phyloP scores from a whole-genome alignment of 1,140 invertebrate species.

The Musca domestica region DNA sequence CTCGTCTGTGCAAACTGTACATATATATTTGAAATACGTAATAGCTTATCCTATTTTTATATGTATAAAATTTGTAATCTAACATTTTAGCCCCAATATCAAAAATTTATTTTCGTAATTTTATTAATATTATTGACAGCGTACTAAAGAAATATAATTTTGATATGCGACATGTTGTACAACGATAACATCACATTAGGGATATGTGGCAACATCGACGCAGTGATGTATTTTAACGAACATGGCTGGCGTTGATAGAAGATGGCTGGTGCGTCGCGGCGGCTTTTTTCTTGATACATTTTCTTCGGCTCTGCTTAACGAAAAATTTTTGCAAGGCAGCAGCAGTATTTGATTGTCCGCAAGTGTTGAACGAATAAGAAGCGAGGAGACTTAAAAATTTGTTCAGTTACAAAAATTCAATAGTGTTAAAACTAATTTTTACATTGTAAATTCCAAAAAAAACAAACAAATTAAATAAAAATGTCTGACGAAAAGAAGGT shows the following conservation, averaged over 20 bases:
- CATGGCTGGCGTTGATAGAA: slow-evolving; percentile 13
- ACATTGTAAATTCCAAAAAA: slow-evolving; percentile 21
- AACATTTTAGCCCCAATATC: too few species aligned
- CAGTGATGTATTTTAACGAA: slow-evolving; percentile 17
- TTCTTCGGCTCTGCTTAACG: slow-evolving; percentile 19
- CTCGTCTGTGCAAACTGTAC: too few species aligned
- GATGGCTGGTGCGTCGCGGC: slow-evolving; percentile 17
- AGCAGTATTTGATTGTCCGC: slow-evolving; percentile 20
- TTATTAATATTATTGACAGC: too few species aligned
- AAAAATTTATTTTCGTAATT: too few species aligned
- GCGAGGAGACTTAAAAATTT: neutral
- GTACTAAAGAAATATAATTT: too few species aligned
- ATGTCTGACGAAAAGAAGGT: slow-evolving; percentile 66
- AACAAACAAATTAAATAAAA: slow-evolving; percentile 42
- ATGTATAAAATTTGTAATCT: too few species aligned
- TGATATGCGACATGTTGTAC: too few species aligned
- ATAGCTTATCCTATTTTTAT: too few species aligned
- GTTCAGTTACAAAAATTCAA: neutral
- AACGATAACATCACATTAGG: too few species aligned
- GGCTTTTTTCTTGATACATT: neutral
- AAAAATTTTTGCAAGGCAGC: slow-evolving; percentile 15
- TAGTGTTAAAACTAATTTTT: slow-evolving; percentile 18
- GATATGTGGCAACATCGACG: too few species aligned
- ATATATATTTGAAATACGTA: too few species aligned
- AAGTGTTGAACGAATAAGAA: slow-evolving; percentile 18